phyloP scores from a whole-genome alignment of 2,113 vertebrate species.

The Taurulus bubalis region DNA sequence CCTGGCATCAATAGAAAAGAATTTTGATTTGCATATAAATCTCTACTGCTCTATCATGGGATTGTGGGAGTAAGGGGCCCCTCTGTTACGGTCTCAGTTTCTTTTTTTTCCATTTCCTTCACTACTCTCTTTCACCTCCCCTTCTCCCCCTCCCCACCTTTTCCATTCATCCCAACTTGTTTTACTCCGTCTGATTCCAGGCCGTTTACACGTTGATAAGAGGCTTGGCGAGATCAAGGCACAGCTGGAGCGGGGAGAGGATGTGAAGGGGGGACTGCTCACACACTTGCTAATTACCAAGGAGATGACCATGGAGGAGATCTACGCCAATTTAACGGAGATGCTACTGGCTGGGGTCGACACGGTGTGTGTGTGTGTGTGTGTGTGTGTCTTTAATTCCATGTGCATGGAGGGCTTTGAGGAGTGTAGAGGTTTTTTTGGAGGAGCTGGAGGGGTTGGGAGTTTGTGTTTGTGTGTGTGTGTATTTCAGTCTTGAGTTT shows the following conservation, averaged over 20 bases:
- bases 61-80: constrained; percentile 41
- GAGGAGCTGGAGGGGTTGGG: not conserved
- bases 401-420: not conserved
- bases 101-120: constrained; percentile 16
- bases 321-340: constrained; percentile 94
- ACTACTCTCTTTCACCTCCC: not conserved
- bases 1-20: constrained; percentile 39
- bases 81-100: constrained; percentile 46
- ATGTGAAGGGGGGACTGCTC: constrained; percentile 88
- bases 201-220: constrained; percentile 89
- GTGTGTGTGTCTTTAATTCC: not conserved
- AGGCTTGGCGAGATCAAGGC: constrained; percentile 85
- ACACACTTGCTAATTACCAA: constrained; percentile 88
- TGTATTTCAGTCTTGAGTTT: constrained; percentile 59
- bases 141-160: not conserved
- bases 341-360: constrained; percentile 95
- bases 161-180: constrained; percentile 38
- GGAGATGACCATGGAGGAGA: constrained; percentile 91
- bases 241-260: constrained; percentile 83
- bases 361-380: constrained; percentile 82
- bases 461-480: constrained; percentile 25
- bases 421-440: constrained; percentile 8
- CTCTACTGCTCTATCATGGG: constrained; percentile 24
- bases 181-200: constrained; percentile 77
- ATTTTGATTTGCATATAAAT: constrained; percentile 63